Base-by-base conservation (phyloP, 2,888 invertebrate species). In the Melinopterus prodromus region DNA sequence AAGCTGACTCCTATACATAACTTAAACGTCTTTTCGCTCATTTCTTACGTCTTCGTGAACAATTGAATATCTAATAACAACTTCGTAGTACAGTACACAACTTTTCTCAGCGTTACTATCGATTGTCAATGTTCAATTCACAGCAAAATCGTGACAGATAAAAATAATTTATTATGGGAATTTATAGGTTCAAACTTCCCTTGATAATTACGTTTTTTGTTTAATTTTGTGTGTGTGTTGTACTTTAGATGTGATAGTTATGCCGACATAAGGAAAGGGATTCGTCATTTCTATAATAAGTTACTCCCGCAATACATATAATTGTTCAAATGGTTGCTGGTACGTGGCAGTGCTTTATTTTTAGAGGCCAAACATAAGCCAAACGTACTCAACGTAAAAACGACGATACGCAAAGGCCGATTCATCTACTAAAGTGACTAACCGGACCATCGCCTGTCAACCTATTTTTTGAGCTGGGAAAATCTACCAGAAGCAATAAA, bases 271-370 rank as follows among this genome's bases (percentile, higher is more conserved):
- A 36, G 69, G 35, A 69, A 7, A 69, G 35, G 37, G 69, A 69
- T 78, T 78, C 74, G 70, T 78, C 78, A 78, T 72, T 35, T 69
- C 78, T 78, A 78, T 78, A 74, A 78, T 78, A 78, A 78, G 78
- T 78, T 69, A 70, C 74, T 69, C 75, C 77, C 15, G 71, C 36
- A 7, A 71, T 70, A 77, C 71, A 16, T 70, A 70, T 77, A 75
- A 75, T 78, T 78, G 74, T 69, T 78, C 71, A 77, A 77, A 71
- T 77, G 37, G 70, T 75, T 74, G 78, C 74, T 78, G 78, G 72
- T 15, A 70, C n/a, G 72, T 53, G 78, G 78, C 69, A 38, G 36
- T 37, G 75, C 74, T 78, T 74, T 78, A 78, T 78, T 78, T 75
- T 78, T 78, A 78, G 78, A 75, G 26, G 2, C 2, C 53, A 53